Evolutionary conservation across 2,888 invertebrate species (phyloP), one percentile per base, ranked within the genome.

Genomic region (Pammene fasciana): DNA sequence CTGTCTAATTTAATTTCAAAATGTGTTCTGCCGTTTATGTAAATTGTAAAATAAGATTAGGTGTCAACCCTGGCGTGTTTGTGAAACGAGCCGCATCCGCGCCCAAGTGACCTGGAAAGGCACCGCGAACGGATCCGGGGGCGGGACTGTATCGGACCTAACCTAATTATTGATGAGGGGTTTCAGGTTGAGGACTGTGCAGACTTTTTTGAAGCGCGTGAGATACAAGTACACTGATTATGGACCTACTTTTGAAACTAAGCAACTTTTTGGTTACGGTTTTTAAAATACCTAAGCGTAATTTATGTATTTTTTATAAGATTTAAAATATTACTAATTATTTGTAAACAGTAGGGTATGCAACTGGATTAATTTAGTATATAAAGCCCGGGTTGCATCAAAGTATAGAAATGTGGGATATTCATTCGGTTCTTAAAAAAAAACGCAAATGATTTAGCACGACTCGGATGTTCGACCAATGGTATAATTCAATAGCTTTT

Each of bases 31-130:
- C 16, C 18, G 45, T 46, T n/a, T 43, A 46, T 46, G 10, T 14
- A n/a, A 60, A 60, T 46, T 34, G 14, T 14, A 46, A 48, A 60
- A 60, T 46, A 11, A 60, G 11, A 48, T 60, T 36, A 48, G 16
- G 46, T 60, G 60, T 14, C 34, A 60, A 48, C 60, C 60, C 60
- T 60, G 46, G 10, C 16, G 14, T 60, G 36, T 60, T 60, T 48
- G 60, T 46, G n/a, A 16, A 60, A 48, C 60, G 60, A 48, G 46
- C 46, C 60, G 48, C 46, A 48, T 60, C 34, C 60, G 34, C 60
- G 36, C 60, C 46, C 46, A 36, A 48, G 46, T 60, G 60, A 60
- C 60, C 60, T 60, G 46, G 46, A 60, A 60, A 60, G 60, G 36
- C 45, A 45, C 45, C 54, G 55, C 11, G 46, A 34, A 34, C 59